These are phyloP conservation scores for Gymnoscopelus microlampas DNA, from an alignment of 2,797 vertebrate genomes.

Conservation along the genomic window DNA sequence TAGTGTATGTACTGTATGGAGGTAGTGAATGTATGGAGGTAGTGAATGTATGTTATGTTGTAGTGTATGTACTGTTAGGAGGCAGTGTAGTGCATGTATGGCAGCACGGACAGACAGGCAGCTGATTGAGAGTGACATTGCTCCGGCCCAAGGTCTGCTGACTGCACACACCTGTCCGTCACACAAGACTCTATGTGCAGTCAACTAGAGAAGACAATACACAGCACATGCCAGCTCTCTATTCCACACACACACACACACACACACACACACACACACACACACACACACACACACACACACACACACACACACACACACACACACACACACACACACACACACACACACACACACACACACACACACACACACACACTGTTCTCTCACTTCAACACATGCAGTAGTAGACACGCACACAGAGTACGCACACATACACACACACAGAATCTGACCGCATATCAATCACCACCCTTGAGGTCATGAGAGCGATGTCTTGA, in stretches of 20 bases:
- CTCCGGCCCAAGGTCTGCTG: slow-evolving; percentile 80
- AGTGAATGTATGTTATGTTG: no score
- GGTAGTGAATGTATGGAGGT: no score
- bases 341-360: no score
- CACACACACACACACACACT: no score
- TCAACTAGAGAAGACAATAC: slow-evolving; percentile 70
- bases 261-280: no score
- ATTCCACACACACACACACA: slow-evolving; percentile 7
- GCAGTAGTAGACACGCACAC: no score
- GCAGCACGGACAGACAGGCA: slow-evolving; percentile 65
- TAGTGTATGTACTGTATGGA: no score
- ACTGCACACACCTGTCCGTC: slow-evolving; percentile 77
- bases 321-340: no score
- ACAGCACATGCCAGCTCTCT: slow-evolving; percentile 65
- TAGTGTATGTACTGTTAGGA: no score
- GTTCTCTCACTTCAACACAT: no score
- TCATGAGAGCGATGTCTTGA: slow-evolving; percentile 64
- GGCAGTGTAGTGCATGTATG: slow-evolving; percentile 40
- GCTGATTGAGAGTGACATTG: slow-evolving; percentile 81
- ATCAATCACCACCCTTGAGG: slow-evolving; percentile 70
- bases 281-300: no score
- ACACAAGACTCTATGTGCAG: slow-evolving; percentile 59
- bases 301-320: no score
- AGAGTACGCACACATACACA: not conserved
- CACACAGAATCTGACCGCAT: slow-evolving; percentile 46